Conservation (phyloP, 2,888 invertebrate species). For the Agapostemon virescens region DNA sequence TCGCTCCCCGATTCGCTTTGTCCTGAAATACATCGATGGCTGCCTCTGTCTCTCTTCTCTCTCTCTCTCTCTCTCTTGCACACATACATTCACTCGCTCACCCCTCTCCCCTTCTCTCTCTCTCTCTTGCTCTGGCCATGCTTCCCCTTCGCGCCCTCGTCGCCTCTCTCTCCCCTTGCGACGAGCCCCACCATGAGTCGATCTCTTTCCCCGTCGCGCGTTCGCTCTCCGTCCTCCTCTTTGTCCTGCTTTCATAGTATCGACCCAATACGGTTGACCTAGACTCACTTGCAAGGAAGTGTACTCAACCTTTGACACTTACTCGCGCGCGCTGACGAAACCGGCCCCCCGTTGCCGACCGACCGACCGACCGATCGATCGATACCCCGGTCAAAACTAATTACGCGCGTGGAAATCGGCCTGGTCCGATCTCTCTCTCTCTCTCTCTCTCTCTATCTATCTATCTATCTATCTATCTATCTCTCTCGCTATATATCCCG, state of each 20-base stretch:
- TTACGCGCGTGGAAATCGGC: conserved; percentile 61
- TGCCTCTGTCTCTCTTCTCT: conserved; percentile 29
- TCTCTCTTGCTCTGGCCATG: conserved; percentile 49
- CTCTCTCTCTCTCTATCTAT: not conserved
- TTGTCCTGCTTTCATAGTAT: conserved; percentile 69
- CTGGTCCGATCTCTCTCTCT: not conserved
- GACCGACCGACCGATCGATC: conserved; percentile 56
- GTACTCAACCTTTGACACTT: conserved; percentile 67
- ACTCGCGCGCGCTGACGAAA: conserved; percentile 55
- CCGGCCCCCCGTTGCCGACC: conserved; percentile 46
- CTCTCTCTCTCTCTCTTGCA: conserved; percentile 10
- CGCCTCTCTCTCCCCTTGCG: conserved; percentile 48
- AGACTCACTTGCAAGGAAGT: conserved; percentile 69
- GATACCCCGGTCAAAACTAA: conserved; percentile 57
- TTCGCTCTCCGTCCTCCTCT: conserved; percentile 58
- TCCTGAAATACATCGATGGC: conserved; percentile 60
- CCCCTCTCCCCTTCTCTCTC: conserved; percentile 39
- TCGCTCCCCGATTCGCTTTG: conserved; percentile 57
- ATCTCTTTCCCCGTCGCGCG: conserved; percentile 20
- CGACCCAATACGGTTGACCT: conserved; percentile 69
- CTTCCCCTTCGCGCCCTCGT: not conserved
- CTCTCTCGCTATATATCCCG: not conserved
- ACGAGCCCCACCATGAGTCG: not conserved
- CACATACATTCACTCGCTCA: no score
- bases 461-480: not conserved